These are phyloP conservation scores for Tenthredo livida DNA, from an alignment of 2,888 invertebrate genomes.

Conservation along the genomic window DNA sequence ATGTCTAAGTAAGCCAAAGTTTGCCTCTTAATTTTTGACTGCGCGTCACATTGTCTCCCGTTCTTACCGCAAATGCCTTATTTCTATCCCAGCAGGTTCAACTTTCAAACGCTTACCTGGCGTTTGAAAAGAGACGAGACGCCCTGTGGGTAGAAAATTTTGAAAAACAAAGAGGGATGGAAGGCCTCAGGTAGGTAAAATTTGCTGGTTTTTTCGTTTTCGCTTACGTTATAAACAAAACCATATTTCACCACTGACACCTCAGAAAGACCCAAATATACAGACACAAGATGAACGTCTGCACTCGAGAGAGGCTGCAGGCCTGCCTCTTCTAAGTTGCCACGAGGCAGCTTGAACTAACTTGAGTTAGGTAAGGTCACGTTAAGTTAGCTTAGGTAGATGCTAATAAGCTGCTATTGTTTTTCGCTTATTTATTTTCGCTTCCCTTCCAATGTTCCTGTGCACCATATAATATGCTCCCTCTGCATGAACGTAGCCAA, in stretches of 20 bases:
- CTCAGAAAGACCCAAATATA: slow-evolving; percentile 30
- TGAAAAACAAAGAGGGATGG: slow-evolving; percentile 48
- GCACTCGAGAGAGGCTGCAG: not conserved
- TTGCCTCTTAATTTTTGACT: not conserved
- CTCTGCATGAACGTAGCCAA: not conserved
- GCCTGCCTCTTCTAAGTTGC: slow-evolving; percentile 1
- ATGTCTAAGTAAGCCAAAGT: not conserved
- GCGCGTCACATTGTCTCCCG: slow-evolving; percentile 24
- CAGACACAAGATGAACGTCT: slow-evolving; percentile 24
- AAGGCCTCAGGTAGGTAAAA: slow-evolving; percentile 35
- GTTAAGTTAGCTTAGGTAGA: slow-evolving; percentile 67
- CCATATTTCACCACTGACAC: slow-evolving; percentile 55
- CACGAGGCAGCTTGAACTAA: slow-evolving; percentile 22
- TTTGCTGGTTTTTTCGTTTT: slow-evolving; percentile 36
- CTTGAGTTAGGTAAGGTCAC: slow-evolving; percentile 52
- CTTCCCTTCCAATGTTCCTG: slow-evolving; percentile 52
- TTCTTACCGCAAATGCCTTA: not conserved
- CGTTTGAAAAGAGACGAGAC: slow-evolving; percentile 43
- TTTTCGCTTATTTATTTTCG: slow-evolving; percentile 61
- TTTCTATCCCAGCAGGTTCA: not conserved
- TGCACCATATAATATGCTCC: slow-evolving; percentile 23
- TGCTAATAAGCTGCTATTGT: slow-evolving; percentile 73
- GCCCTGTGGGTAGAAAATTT: slow-evolving; percentile 38
- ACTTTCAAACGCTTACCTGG: not conserved
- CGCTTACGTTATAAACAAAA: slow-evolving; percentile 42